Evolutionary conservation across 2,113 vertebrate genomes (phyloP).

Genomic region (Pseudonaja textilis): DNA sequence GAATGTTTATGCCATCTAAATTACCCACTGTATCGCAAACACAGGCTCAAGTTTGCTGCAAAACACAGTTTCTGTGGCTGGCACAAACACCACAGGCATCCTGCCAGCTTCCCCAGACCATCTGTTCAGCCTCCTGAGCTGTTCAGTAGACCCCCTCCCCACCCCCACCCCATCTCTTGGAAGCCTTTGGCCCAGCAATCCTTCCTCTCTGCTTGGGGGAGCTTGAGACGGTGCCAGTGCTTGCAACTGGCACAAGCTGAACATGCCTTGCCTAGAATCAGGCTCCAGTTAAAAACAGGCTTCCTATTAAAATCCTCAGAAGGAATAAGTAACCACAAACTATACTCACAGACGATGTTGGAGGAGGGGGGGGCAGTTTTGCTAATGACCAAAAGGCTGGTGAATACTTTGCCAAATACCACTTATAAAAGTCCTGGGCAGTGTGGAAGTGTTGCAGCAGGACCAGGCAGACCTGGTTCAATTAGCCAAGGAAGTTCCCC

Average conservation of each 20-base stretch:
- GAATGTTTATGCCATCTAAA: conserved; percentile 63
- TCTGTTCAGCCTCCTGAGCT: conserved; percentile 65
- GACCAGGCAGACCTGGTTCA: neutral
- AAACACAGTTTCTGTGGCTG: conserved; percentile 62
- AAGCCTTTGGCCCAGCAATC: conserved; percentile 32
- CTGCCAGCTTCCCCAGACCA: conserved; percentile 39
- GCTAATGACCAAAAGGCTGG: neutral
- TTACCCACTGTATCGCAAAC: conserved; percentile 52
- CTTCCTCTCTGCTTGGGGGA: conserved; percentile 52
- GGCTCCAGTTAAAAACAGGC: neutral
- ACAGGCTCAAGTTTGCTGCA: conserved; percentile 61
- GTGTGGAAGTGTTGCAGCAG: neutral
- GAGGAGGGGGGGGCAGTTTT: neutral
- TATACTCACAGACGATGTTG: neutral
- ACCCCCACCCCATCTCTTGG: conserved; percentile 56
- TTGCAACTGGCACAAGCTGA: conserved; percentile 53
- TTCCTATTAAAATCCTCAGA: neutral
- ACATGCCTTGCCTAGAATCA: conserved; percentile 37
- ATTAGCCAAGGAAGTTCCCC: neutral
- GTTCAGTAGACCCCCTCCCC: conserved; percentile 50
- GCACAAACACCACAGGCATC: conserved; percentile 45
- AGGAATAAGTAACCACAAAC: neutral
- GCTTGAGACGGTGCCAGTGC: conserved; percentile 63
- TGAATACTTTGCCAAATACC: neutral
- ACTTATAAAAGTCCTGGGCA: neutral